Evolutionary conservation across 2,797 vertebrate species (phyloP).

Genomic region (Poecilia picta): DNA sequence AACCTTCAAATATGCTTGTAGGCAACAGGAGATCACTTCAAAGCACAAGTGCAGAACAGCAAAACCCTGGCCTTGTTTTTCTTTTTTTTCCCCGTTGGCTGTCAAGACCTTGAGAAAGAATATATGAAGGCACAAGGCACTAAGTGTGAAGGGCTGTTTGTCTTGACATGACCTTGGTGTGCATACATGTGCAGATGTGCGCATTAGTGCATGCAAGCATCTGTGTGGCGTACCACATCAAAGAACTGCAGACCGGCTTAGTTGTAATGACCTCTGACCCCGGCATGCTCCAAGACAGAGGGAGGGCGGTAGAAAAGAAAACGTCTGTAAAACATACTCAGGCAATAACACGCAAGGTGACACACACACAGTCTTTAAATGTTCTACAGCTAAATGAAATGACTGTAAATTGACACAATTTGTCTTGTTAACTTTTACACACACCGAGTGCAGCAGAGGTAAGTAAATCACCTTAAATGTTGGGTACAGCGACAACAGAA

Average conservation of each 20-base stretch:
- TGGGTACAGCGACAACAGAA: slow-evolving; percentile 16
- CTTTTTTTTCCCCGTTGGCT: slow-evolving; percentile 47
- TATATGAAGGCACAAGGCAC: slow-evolving; percentile 64
- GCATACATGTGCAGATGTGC: slow-evolving; percentile 8
- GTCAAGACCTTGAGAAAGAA: slow-evolving; percentile 63
- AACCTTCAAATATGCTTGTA: slow-evolving; percentile 49
- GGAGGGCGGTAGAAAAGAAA: slow-evolving; percentile 53
- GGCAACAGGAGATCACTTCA: slow-evolving; percentile 57
- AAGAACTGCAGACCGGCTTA: slow-evolving; percentile 63
- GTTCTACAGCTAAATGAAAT: slow-evolving; percentile 61
- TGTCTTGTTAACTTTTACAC: slow-evolving; percentile 65
- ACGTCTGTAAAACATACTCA: slow-evolving; percentile 27
- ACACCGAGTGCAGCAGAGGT: slow-evolving; percentile 38
- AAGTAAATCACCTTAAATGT: slow-evolving; percentile 49
- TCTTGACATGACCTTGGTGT: slow-evolving; percentile 70
- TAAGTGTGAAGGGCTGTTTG: slow-evolving; percentile 66
- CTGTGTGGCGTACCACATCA: slow-evolving; percentile 71
- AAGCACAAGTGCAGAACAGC: slow-evolving; percentile 30
- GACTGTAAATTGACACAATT: slow-evolving; percentile 55
- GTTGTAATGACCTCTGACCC: slow-evolving; percentile 77
- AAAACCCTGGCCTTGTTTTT: slow-evolving; percentile 46
- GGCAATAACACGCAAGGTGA: slow-evolving; percentile 20
- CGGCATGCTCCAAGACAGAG: slow-evolving; percentile 71
- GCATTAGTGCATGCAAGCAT: slow-evolving; percentile 29
- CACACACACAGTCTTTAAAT: slow-evolving; percentile 55